phyloP scores from a whole-genome alignment of 1,140 invertebrate genomes.

The Mylabris phalerata region DNA sequence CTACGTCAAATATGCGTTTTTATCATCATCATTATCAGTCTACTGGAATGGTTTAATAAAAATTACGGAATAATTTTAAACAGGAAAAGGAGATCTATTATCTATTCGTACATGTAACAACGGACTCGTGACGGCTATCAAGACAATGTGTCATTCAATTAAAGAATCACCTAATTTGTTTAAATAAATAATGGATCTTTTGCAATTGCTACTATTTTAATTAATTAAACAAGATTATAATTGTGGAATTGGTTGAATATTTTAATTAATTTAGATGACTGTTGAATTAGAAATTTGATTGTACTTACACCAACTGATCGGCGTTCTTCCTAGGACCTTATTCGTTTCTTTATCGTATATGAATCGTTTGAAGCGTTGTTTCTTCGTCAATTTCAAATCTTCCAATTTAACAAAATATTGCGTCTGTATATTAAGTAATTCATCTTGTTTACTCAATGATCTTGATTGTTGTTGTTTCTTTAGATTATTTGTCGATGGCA shows the following conservation, averaged over 20 bases:
- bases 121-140: neutral
- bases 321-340: slow-evolving; percentile 60
- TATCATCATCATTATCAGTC: too few relatives aligned
- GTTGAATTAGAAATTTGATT: too few relatives aligned
- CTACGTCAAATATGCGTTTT: too few relatives aligned
- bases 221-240: too few relatives aligned
- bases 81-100: too few relatives aligned
- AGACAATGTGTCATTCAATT: slow-evolving; percentile 14
- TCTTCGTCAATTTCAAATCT: slow-evolving; percentile 45
- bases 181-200: too few relatives aligned
- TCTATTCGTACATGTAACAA: too few relatives aligned
- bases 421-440: slow-evolving; percentile 34
- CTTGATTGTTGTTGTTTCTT: slow-evolving; percentile 25
- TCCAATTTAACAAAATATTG: slow-evolving; percentile 55
- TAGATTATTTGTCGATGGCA: slow-evolving; percentile 15
- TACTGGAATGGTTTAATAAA: too few relatives aligned
- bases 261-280: too few relatives aligned
- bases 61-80: too few relatives aligned
- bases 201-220: too few relatives aligned
- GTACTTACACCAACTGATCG: slow-evolving; percentile 64
- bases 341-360: slow-evolving; percentile 61
- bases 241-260: too few relatives aligned
- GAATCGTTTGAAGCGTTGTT: slow-evolving; percentile 55
- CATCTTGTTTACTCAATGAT: slow-evolving; percentile 36
- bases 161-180: slow-evolving; percentile 4